phyloP scores from a whole-genome alignment of 2,888 invertebrate genomes.

The Argyra leucocephala region DNA sequence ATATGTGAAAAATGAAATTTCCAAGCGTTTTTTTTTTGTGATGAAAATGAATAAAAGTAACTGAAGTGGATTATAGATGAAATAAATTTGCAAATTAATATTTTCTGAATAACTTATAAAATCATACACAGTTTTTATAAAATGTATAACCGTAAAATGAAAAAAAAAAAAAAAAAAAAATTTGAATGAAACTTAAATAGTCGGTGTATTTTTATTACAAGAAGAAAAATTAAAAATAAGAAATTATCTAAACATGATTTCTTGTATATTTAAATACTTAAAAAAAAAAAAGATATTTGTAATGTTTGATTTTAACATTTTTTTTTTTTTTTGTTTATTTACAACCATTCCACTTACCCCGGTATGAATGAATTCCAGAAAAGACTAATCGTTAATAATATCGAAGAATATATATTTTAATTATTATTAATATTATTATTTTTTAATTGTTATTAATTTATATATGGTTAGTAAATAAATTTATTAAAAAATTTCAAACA shows the following conservation, averaged over 20 bases:
- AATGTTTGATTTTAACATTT: constrained; percentile 14
- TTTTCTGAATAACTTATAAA: no score
- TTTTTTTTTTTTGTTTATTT: constrained; percentile 25
- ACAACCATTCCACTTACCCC: constrained; percentile 80
- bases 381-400: constrained; percentile 62
- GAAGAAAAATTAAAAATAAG: constrained; percentile 12
- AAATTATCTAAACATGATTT: constrained; percentile 19
- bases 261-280: constrained; percentile 15
- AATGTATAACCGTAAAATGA: no score
- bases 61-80: no score
- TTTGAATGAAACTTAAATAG: neutral
- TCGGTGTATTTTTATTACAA: constrained; percentile 1
- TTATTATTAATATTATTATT: constrained; percentile 25
- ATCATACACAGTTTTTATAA: no score
- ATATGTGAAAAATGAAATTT: no score
- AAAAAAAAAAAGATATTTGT: constrained; percentile 17
- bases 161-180: neutral
- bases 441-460: constrained; percentile 23
- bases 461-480: constrained; percentile 22
- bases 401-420: constrained; percentile 22
- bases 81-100: no score
- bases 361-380: constrained; percentile 98
- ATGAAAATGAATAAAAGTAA: no score
- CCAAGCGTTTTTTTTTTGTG: no score
- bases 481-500: constrained; percentile 24